Base-by-base conservation (phyloP, 1,140 invertebrate genomes). In the Hyphantria cunea region DNA sequence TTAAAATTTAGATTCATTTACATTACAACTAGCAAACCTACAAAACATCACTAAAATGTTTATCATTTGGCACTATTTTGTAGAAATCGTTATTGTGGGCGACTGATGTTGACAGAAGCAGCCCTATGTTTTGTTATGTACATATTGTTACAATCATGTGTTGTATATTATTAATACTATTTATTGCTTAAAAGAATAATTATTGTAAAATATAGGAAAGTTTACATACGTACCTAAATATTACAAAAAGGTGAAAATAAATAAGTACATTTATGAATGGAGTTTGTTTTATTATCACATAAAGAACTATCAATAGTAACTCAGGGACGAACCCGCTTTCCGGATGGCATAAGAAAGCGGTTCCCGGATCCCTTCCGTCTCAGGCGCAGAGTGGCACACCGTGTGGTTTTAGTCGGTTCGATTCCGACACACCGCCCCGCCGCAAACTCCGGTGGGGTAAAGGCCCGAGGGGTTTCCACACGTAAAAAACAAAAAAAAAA, bases 141-240 rank as follows among this genome's bases (percentile, higher is more conserved):
- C 66, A 78, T 78, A 76, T 65, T 72, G 59, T 72, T 72, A 63
- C 54, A 70, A 66, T 69, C 60, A 51, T 51, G 74, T 70, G 72
- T 68, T 80, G 70, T 81, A 74, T 71, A 78, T 70, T 86, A 86
- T 86, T 86, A 80, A 73, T 71, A 78, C 71, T 86, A 86, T 86
- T 86, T 86, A 86, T 86, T 86, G 69, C 72, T 70, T 80, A 78
- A 65, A 73, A 65, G 58, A 72, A 65, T 74, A 68, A 47, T 80
- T 72, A 78, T 70, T 82, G 80, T 82, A 76, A 60, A 78, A 66
- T 51, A 74, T 72, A 75, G 65, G 73, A 80, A 71, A 82, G 73
- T 72, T 81, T 75, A 82, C 72, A 72, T 76, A 74, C 68, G 72
- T 82, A 80, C 69, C 71, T 79, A 82, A 70, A 58, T 77, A 78